phyloP scores from a whole-genome alignment of 1,140 invertebrate genomes.

The Aphis gossypii region DNA sequence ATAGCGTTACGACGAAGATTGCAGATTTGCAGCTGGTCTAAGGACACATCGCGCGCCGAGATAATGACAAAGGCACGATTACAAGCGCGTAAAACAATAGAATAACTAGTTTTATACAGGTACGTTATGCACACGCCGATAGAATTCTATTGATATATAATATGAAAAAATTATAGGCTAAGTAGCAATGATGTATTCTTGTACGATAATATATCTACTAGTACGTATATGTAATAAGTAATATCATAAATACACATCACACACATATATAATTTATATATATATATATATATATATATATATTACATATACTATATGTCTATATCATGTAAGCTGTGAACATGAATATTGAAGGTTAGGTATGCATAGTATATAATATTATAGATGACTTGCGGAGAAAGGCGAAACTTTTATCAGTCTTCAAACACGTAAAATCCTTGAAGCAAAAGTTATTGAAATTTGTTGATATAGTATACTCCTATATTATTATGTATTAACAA shows the following conservation, averaged over 20 bases:
- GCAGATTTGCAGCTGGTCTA: background rate
- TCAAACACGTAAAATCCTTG: constrained; percentile 2
- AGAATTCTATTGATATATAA: constrained; percentile 39
- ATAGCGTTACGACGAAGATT: background rate
- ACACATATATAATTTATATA: background rate
- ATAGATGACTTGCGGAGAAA: background rate
- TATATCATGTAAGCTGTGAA: background rate
- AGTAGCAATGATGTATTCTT: constrained; percentile 35
- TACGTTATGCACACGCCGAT: background rate
- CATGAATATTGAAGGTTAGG: background rate
- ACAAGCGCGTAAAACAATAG: constrained; percentile 23
- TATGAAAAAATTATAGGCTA: constrained; percentile 27
- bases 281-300: background rate
- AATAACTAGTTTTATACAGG: background rate
- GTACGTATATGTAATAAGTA: background rate
- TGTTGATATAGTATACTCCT: background rate
- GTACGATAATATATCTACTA: constrained; percentile 3
- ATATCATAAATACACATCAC: background rate
- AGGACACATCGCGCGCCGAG: background rate
- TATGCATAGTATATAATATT: background rate
- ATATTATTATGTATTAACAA: background rate
- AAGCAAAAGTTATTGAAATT: constrained; percentile 14
- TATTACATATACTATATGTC: no score
- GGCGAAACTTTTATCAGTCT: constrained; percentile 28
- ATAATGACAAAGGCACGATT: constrained; percentile 35